Conservation (phyloP, 2,113 vertebrate genomes). For the Rhinoderma darwinii region DNA sequence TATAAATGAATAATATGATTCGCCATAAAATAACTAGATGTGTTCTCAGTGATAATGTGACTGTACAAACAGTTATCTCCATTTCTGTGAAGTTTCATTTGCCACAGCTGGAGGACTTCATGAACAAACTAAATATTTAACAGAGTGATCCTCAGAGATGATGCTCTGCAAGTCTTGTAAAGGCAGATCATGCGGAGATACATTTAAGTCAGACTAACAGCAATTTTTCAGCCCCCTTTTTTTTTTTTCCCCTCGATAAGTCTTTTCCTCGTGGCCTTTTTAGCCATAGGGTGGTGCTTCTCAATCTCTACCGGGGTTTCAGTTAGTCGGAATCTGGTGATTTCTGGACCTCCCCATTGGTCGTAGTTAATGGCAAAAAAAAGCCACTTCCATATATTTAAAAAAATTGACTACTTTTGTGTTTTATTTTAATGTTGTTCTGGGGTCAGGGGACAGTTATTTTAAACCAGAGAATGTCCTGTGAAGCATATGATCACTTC, state of each 20-base stretch:
- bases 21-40: constrained; percentile 18
- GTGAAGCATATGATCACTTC: too few relatives aligned
- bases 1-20: constrained; percentile 13
- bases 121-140: constrained; percentile 50
- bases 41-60: constrained; percentile 26
- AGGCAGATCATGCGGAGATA: constrained; percentile 38
- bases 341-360: too few relatives aligned
- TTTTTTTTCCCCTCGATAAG: background rate
- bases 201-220: constrained; percentile 44
- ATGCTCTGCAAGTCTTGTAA: constrained; percentile 8
- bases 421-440: too few relatives aligned
- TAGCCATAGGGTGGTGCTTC: too few relatives aligned
- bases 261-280: background rate
- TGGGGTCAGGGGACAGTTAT: too few relatives aligned
- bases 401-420: too few relatives aligned
- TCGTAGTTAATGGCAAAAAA: too few relatives aligned
- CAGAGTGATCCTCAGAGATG: constrained; percentile 37
- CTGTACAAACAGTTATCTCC: constrained; percentile 8
- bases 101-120: constrained; percentile 45
- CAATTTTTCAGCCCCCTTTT: background rate
- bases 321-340: too few relatives aligned
- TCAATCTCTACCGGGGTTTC: too few relatives aligned
- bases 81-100: constrained; percentile 39
- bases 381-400: too few relatives aligned
- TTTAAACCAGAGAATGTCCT: too few relatives aligned